Conservation (phyloP, 2,888 invertebrate species). For the Willowsia nigromaculata region DNA sequence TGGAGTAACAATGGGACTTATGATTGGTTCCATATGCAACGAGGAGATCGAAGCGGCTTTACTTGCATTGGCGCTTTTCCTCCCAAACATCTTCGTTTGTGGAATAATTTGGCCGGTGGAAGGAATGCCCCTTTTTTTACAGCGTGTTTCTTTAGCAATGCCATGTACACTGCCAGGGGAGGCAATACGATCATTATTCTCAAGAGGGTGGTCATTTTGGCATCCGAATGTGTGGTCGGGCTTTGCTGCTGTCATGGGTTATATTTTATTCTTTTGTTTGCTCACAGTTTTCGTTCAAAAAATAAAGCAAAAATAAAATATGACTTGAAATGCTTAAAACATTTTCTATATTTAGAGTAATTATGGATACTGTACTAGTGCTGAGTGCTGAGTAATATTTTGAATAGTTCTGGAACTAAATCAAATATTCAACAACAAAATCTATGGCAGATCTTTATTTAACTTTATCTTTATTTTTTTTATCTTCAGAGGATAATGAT, state of each 20-base stretch:
- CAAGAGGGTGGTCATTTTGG: slow-evolving; percentile 51
- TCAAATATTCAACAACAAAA: too few species aligned
- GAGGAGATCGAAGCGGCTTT: slow-evolving; percentile 95
- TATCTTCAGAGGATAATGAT: too few species aligned
- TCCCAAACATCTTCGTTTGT: slow-evolving; percentile 93
- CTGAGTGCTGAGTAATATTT: too few species aligned
- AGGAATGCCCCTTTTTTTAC: slow-evolving; percentile 90
- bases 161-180: slow-evolving; percentile 68
- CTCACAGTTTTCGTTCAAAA: slow-evolving; percentile 23
- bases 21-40: slow-evolving; percentile 94
- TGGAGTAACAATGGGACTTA: slow-evolving; percentile 88
- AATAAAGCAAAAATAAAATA: slow-evolving; percentile 6
- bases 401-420: too few species aligned
- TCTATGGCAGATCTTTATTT: too few species aligned
- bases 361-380: too few species aligned
- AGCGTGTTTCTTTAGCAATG: slow-evolving; percentile 82
- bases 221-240: slow-evolving; percentile 69
- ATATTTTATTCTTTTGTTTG: slow-evolving; percentile 52
- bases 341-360: too few species aligned
- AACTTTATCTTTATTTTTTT: too few species aligned
- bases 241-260: slow-evolving; percentile 34
- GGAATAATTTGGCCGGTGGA: slow-evolving; percentile 98
- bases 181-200: slow-evolving; percentile 60
- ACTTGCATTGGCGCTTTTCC: slow-evolving; percentile 94
- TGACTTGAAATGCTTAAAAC: too few species aligned